These are phyloP conservation scores for Acromyrmex charruanus DNA, from an alignment of 1,140 invertebrate species.

Conservation along the genomic window DNA sequence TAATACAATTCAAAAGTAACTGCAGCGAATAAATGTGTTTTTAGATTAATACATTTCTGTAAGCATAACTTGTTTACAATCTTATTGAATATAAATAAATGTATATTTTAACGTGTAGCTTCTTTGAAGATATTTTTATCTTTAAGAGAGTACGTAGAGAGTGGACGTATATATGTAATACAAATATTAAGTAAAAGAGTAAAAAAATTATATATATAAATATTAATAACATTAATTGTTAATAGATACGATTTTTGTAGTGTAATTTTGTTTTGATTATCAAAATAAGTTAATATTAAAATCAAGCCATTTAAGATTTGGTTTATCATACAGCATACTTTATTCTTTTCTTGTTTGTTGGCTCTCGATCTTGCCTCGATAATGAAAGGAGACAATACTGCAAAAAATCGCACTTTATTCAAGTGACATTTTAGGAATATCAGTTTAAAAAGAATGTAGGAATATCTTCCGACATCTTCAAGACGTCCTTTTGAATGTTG, in stretches of 20 bases:
- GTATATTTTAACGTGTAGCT: slow-evolving; percentile 74
- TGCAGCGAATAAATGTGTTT: slow-evolving; percentile 61
- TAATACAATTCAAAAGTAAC: slow-evolving; percentile 20
- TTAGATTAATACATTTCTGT: slow-evolving; percentile 72
- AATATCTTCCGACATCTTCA: no score
- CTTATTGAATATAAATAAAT: slow-evolving; percentile 75
- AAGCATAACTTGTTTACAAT: slow-evolving; percentile 71
- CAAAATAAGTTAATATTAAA: background rate
- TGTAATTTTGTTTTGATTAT: background rate
- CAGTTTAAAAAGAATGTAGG: no score
- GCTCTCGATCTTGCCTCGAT: no score
- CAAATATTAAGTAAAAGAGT: background rate
- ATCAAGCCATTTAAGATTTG: no score
- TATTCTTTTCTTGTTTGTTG: no score
- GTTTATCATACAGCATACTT: no score
- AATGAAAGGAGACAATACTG: no score
- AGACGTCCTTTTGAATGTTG: no score
- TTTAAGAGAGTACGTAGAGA: background rate
- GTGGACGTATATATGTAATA: background rate
- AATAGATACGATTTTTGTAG: background rate
- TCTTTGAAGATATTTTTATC: background rate
- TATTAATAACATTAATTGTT: background rate
- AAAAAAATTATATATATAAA: background rate
- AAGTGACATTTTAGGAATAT: no score
- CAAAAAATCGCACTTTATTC: no score